These are phyloP conservation scores for Maccullochella peelii DNA, from an alignment of 2,113 vertebrate species.

Conservation along the genomic window DNA sequence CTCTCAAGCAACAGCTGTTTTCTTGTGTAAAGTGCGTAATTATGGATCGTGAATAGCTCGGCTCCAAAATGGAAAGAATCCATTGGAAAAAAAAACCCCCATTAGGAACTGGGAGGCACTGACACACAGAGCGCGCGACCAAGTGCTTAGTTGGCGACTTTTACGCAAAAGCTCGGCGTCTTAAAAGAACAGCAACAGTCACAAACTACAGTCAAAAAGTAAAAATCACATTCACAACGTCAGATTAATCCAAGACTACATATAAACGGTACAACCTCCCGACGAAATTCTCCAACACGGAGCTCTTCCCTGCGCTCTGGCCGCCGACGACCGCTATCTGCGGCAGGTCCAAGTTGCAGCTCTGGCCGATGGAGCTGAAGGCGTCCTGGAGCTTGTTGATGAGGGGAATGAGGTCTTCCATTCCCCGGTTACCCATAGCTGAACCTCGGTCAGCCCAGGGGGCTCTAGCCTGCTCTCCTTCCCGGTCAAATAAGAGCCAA, in stretches of 20 bases:
- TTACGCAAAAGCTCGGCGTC: conserved; percentile 45
- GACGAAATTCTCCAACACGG: conserved; percentile 96
- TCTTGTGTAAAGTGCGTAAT: conserved; percentile 55
- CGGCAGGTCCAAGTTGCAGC: conserved; percentile 94
- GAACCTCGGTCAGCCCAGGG: conserved; percentile 50
- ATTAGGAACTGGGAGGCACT: conserved; percentile 60
- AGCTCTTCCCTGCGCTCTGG: conserved; percentile 97
- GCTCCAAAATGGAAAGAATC: conserved; percentile 60
- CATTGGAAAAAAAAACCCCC: conserved; percentile 6
- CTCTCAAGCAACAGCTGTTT: conserved; percentile 38
- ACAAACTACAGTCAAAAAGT: too few relatives aligned
- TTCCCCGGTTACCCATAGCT: conserved; percentile 96
- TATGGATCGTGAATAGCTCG: conserved; percentile 50
- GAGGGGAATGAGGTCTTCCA: conserved; percentile 97
- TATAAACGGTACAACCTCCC: conserved; percentile 85
- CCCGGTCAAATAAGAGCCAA: conserved; percentile 18
- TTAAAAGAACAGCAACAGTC: neutral
- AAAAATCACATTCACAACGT: neutral
- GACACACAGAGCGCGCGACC: conserved; percentile 32
- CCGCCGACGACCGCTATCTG: conserved; percentile 98
- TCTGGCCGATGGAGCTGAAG: conserved; percentile 97
- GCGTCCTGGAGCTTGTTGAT: conserved; percentile 98
- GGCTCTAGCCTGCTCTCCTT: conserved; percentile 17
- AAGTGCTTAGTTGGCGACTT: conserved; percentile 64
- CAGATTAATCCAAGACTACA: neutral